Base-by-base conservation (phyloP, 2,797 vertebrate species). In the Chlorospingus flavigularis region DNA sequence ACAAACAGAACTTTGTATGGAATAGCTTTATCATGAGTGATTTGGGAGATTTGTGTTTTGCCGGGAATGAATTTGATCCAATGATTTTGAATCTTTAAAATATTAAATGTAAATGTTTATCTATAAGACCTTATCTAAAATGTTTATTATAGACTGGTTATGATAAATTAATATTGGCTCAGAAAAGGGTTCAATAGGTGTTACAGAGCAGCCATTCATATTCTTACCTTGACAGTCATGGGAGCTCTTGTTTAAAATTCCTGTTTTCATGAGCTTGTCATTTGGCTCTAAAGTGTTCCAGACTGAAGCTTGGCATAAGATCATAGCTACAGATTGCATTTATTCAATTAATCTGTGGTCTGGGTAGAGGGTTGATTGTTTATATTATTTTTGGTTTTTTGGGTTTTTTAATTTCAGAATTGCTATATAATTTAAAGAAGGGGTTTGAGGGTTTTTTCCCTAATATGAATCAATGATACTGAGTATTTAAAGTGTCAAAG, bases 391-490 rank as follows among this genome's bases (percentile, higher is more conserved):
- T 35, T 60, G 7, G 17, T 33, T 61, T 53, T 7, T 33, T n/a
- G 3, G 2, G 1, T 40, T 33, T 61, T 23, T 82, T 31, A 7
- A 17, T 89, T 76, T 79, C 39, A 82, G 40, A 51, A 51, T 19
- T 82, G 5, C 12, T 14, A 23, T 50, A 14, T n/a, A 35, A 33
- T 51, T 57, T 39, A 21, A 82, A 33, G 6, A 55, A 43, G 18
- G 15, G 2, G 8, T 10, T 50, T 61, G 28, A 26, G 19, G 47
- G 1, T 0, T 35, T 62, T 11, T 35, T 39, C 17, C 4, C 6
- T 58, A 20, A 47, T 43, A 37, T 40, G 19, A 84, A 53, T 65
- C 57, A 58, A 54, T 75, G 9, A 18, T 26, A 12, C 25, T 26
- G 12, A 33, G 16, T 82, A 37, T 82, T 79, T 60, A 40, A 75